A percentile compares a stretch with the other conserved stretches of the same genome.
Conservation (phyloP, 2,113 vertebrate genomes). For the Apodemus speciosus region DNA sequence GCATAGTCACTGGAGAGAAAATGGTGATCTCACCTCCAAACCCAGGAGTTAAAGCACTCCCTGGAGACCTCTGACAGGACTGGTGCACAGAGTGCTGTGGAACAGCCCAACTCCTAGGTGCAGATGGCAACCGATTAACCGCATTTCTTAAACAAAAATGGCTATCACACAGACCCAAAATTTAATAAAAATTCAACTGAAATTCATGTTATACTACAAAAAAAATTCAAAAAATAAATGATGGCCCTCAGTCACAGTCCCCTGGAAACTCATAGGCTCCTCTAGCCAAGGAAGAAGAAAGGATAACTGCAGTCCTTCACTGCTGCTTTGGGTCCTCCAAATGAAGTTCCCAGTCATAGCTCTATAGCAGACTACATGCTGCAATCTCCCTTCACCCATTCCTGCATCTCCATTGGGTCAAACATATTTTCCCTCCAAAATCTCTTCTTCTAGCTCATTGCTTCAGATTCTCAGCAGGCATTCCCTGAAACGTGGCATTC, state of each 20-base stretch:
- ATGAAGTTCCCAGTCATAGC: not conserved
- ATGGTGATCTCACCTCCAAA: too few species aligned
- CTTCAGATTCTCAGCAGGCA: not conserved
- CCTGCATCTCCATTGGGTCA: not conserved
- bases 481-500: not conserved
- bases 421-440: not conserved
- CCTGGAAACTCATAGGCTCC: not conserved
- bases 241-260: too few species aligned
- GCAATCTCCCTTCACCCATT: not conserved
- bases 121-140: not conserved
- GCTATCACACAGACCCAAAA: not conserved
- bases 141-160: not conserved
- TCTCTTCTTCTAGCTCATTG: not conserved
- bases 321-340: not conserved
- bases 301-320: not conserved
- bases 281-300: not conserved
- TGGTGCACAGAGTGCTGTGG: too few species aligned
- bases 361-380: not conserved
- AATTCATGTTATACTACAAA: slow-evolving; percentile 1
- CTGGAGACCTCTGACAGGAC: too few species aligned
- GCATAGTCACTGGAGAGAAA: too few species aligned
- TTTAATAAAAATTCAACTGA: too few species aligned
- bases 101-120: too few species aligned
- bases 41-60: too few species aligned
- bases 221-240: not conserved